phyloP scores from a whole-genome alignment of 2,797 vertebrate genomes.

The Austrolebias charrua region DNA sequence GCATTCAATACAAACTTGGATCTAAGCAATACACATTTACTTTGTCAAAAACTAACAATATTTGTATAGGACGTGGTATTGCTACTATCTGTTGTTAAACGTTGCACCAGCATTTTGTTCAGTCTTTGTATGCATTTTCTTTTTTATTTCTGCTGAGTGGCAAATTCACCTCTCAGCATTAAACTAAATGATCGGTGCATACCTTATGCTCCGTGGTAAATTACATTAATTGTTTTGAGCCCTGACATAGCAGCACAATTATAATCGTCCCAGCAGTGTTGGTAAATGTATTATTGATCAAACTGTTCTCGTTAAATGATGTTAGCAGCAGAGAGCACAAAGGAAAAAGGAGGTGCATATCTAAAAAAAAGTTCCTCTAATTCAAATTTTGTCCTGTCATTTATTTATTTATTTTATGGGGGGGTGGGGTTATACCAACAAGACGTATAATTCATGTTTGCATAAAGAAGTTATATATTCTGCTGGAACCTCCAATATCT shows the following conservation, averaged over 20 bases:
- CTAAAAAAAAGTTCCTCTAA: conserved; percentile 8
- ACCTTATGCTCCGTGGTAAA: conserved; percentile 61
- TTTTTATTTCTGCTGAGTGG: conserved; percentile 52
- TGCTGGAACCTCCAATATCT: no score
- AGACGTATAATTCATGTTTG: no score
- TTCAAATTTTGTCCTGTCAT: no score
- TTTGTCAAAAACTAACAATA: conserved; percentile 11
- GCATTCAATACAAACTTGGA: not conserved
- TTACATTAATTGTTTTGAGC: conserved; percentile 73
- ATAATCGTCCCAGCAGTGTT: conserved; percentile 70
- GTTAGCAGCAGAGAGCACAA: conserved; percentile 33
- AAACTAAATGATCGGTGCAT: conserved; percentile 51
- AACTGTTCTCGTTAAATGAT: conserved; percentile 64
- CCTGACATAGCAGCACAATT: conserved; percentile 70
- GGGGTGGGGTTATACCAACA: no score
- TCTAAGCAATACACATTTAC: conserved; percentile 8
- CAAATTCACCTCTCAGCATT: conserved; percentile 54
- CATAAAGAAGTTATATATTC: no score
- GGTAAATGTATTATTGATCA: conserved; percentile 75
- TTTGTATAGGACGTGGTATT: not conserved
- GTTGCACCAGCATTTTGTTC: conserved; percentile 38
- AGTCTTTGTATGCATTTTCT: conserved; percentile 59
- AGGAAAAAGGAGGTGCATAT: conserved; percentile 16
- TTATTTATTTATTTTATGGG: no score
- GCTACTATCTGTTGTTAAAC: conserved; percentile 5